Evolutionary conservation across 2,888 invertebrate species (phyloP), one percentile per base, ranked within the genome.

Genomic region (Diaprepes abbreviatus): DNA sequence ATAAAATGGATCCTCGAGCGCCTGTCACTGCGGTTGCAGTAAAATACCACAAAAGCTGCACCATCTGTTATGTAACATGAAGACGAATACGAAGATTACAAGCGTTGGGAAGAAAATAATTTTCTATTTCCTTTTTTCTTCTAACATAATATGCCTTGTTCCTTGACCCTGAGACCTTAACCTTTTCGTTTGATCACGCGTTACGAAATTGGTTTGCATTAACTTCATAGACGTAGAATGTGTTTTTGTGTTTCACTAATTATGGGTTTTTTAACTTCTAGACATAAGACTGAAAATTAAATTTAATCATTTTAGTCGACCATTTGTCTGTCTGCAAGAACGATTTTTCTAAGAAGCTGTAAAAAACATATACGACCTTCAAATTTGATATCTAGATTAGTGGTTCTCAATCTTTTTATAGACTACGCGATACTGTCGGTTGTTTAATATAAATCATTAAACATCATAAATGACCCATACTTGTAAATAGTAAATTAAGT

Each of bases 151-250:
- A 6, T 36, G 6, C 55, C 14, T 36, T 24, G 38, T 38, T 19
- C 55, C 55, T 55, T 55, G 55, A 55, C 35, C 55, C 55, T 21
- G 24, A 24, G 55, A 55, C 55, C 55, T 55, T 55, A 35, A 55
- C 55, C 38, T 55, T 17, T 50, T 50, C 14, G 16, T 50, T 24
- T n/a, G 28, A 50, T 43, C n/a, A 50, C 14, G 48, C 16, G 16
- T 50, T 28, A 28, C 9, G 28, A 50, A 28, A 50, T 50, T 50
- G 48, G 48, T 50, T 50, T 28, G 48, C 16, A 50, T 28, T 12
- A 24, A 48, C 12, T 14, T 28, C 45, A 45, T 21, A 45, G 45
- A 45, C 45, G 45, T 45, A 45, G n/a, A 40, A 40, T 2, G 14
- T 40, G 4, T 24, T 24, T 24, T 24, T 24, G 5, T 24, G 24